These are phyloP conservation scores for Drosophila greeni DNA, from an alignment of 2,888 invertebrate species.

Conservation along the genomic window DNA sequence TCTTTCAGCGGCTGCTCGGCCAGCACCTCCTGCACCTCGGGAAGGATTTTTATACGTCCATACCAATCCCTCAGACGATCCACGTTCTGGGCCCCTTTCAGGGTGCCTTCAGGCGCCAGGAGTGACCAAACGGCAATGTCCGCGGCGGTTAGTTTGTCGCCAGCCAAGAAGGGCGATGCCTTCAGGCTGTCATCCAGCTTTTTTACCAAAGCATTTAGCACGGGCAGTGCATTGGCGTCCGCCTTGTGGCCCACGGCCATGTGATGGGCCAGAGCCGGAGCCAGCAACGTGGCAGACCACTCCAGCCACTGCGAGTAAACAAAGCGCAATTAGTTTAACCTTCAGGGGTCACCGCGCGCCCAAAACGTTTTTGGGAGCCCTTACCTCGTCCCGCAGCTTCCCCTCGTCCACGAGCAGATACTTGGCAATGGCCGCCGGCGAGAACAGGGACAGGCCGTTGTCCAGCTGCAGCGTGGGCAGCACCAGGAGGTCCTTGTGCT, in stretches of 20 bases:
- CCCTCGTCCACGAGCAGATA: slow-evolving; percentile 82
- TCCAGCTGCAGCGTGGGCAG: slow-evolving; percentile 84
- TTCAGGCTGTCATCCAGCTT: slow-evolving; percentile 81
- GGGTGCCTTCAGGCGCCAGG: slow-evolving; percentile 84
- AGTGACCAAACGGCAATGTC: slow-evolving; percentile 88
- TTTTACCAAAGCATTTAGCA: slow-evolving; percentile 81
- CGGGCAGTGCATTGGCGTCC: slow-evolving; percentile 81
- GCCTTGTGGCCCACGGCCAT: slow-evolving; percentile 80
- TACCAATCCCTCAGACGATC: slow-evolving; percentile 83
- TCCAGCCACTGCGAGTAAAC: slow-evolving; percentile 81
- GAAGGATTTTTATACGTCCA: slow-evolving; percentile 80
- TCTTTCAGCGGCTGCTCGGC: slow-evolving; percentile 74
- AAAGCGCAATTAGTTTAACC: slow-evolving; percentile 51
- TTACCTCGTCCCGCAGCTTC: slow-evolving; percentile 76
- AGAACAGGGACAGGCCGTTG: slow-evolving; percentile 83
- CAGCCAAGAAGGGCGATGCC: slow-evolving; percentile 81
- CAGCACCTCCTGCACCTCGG: slow-evolving; percentile 81
- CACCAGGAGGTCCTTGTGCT: slow-evolving; percentile 81
- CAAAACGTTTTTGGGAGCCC: not conserved
- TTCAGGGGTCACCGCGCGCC: slow-evolving; percentile 32
- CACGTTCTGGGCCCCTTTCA: slow-evolving; percentile 81
- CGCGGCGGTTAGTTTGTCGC: slow-evolving; percentile 82
- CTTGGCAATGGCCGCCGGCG: slow-evolving; percentile 85
- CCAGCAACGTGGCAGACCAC: slow-evolving; percentile 83
- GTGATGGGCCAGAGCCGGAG: slow-evolving; percentile 81